These are phyloP conservation scores for Kryptolebias marmoratus DNA, from an alignment of 2,113 vertebrate species.

Conservation along the genomic window DNA sequence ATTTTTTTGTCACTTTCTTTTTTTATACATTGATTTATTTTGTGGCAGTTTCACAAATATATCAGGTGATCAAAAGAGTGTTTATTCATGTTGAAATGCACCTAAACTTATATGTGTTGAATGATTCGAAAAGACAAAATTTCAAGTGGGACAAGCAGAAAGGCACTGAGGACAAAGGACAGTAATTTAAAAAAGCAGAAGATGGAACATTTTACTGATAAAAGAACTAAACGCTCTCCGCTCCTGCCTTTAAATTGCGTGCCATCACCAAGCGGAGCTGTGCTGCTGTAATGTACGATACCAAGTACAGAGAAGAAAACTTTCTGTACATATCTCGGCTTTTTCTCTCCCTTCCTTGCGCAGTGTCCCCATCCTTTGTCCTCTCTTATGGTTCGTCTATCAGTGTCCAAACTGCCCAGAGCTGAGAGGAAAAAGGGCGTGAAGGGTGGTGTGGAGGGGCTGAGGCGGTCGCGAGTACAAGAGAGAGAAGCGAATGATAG, in stretches of 20 bases:
- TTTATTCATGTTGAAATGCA: not conserved
- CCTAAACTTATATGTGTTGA: not conserved
- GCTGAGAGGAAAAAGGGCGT: constrained; percentile 42
- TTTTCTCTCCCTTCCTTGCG: constrained; percentile 24
- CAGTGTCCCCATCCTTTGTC: constrained; percentile 52
- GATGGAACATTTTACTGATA: constrained; percentile 36
- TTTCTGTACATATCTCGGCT: constrained; percentile 25
- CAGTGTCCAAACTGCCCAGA: constrained; percentile 67
- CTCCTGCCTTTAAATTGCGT: constrained; percentile 35
- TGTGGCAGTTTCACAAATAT: too few relatives aligned
- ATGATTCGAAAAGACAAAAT: not conserved
- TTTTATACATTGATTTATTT: too few relatives aligned
- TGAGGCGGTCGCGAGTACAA: constrained; percentile 52
- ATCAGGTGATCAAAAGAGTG: too few relatives aligned
- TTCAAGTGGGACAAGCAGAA: constrained; percentile 14
- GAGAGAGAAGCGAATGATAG: constrained; percentile 71
- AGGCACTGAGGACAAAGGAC: constrained; percentile 6
- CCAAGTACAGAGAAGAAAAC: constrained; percentile 33
- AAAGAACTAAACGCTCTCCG: constrained; percentile 47
- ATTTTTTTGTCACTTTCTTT: too few relatives aligned
- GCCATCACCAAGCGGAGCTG: constrained; percentile 42
- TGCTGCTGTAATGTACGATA: constrained; percentile 43
- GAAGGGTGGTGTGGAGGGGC: constrained; percentile 36
- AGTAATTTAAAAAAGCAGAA: not conserved
- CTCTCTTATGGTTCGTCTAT: constrained; percentile 60